A percentile compares a stretch with the other conserved stretches of the same genome.
These are phyloP conservation scores for Coelopa frigida DNA, from an alignment of 1,140 invertebrate species.

Conservation along the genomic window DNA sequence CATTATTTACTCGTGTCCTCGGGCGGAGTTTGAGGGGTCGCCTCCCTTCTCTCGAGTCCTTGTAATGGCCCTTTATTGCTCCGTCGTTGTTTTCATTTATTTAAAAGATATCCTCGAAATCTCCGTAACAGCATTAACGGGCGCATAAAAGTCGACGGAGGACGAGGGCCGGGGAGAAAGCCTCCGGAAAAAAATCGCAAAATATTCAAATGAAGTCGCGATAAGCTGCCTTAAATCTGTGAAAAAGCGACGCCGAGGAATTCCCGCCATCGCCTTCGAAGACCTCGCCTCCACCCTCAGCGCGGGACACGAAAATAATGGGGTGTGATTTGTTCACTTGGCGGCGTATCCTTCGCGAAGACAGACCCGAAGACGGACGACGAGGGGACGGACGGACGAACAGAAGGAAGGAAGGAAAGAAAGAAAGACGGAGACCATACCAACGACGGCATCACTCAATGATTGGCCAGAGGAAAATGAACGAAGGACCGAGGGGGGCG, in stretches of 20 bases:
- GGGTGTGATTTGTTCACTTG: conserved; percentile 43
- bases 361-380: neutral
- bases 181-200: conserved; percentile 11
- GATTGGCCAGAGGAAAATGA: too few relatives aligned
- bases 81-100: conserved; percentile 13
- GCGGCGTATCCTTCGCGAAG: too few relatives aligned
- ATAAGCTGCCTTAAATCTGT: conserved; percentile 42
- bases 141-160: conserved; percentile 34
- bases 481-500: too few relatives aligned
- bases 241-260: conserved; percentile 23
- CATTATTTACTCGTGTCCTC: conserved; percentile 1
- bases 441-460: too few relatives aligned
- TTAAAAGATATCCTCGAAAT: conserved; percentile 25
- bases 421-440: too few relatives aligned
- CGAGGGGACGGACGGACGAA: neutral
- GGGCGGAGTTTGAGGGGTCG: neutral
- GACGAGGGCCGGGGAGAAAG: neutral
- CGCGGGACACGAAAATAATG: conserved; percentile 21
- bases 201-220: conserved; percentile 44
- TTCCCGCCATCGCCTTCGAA: neutral
- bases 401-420: too few relatives aligned
- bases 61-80: neutral
- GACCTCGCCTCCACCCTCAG: neutral
- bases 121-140: conserved; percentile 40
- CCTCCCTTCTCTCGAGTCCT: too few relatives aligned